phyloP scores from a whole-genome alignment of 2,797 vertebrate genomes.

The Allobates femoralis region DNA sequence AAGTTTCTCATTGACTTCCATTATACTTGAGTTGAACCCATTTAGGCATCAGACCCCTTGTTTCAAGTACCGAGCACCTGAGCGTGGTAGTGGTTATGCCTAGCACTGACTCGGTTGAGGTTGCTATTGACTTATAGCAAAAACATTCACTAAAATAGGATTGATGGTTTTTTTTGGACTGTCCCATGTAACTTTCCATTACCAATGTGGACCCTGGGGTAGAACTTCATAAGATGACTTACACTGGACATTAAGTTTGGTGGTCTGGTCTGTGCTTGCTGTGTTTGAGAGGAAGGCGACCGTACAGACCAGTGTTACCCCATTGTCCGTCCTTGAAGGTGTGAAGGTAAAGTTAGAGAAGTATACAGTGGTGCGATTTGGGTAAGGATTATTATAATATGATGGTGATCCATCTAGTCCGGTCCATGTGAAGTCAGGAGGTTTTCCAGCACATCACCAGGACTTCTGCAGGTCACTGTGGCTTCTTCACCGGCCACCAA shows the following conservation, averaged over 20 bases:
- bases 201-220: not conserved
- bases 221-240: not conserved
- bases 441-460: conserved; percentile 18
- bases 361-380: not conserved
- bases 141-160: too few species aligned
- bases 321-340: conserved; percentile 1
- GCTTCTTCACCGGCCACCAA: not conserved
- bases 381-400: not conserved
- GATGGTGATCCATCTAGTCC: not conserved
- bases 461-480: conserved; percentile 23
- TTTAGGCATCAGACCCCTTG: too few species aligned
- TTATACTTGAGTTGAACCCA: too few species aligned
- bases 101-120: not conserved
- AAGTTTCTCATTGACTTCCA: too few species aligned
- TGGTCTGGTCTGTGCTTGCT: not conserved
- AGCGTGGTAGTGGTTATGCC: not conserved
- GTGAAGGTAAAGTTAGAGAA: conserved; percentile 49
- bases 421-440: not conserved
- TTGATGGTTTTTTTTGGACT: not conserved
- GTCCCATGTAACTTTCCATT: not conserved
- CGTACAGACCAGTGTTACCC: not conserved
- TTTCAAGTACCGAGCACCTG: too few species aligned
- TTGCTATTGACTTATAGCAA: not conserved
- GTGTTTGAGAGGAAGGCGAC: not conserved
- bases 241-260: conserved; percentile 40